Percentiles rank a stretch among this genome's conserved stretches.
Evolutionary conservation across 2,113 vertebrate genomes (phyloP).

Genomic region (Rhinichthys klamathensis): DNA sequence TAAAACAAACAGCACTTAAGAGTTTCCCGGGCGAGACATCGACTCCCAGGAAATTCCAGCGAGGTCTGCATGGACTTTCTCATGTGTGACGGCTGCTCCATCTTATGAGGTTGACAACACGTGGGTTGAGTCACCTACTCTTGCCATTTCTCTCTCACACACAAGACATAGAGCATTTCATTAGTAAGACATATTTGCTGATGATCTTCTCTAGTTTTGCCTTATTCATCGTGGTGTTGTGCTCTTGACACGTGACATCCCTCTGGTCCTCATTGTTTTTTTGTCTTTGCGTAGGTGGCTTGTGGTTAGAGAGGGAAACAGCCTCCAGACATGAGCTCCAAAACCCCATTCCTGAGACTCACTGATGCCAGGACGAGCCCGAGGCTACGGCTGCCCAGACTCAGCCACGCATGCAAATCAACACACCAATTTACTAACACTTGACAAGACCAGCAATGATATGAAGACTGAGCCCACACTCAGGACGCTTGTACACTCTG

Average conservation of each 20-base stretch:
- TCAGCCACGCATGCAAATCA: constrained; percentile 31
- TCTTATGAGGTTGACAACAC: constrained; percentile 3
- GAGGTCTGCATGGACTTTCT: constrained; percentile 11
- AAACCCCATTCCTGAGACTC: constrained; percentile 8
- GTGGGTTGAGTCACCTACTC: background rate
- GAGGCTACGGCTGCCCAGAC: constrained; percentile 12
- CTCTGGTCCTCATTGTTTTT: background rate
- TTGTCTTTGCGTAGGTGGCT: background rate
- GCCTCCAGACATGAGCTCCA: constrained; percentile 22
- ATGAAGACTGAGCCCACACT: background rate
- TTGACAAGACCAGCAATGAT: constrained; percentile 15
- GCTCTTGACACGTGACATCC: background rate
- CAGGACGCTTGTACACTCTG: background rate
- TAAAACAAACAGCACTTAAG: constrained; percentile 48
- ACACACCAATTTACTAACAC: constrained; percentile 12
- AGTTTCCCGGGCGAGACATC: constrained; percentile 36
- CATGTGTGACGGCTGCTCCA: constrained; percentile 25
- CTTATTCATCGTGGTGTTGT: background rate
- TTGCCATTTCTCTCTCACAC: background rate
- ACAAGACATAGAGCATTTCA: constrained; percentile 8
- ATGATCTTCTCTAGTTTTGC: background rate
- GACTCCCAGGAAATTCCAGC: constrained; percentile 48
- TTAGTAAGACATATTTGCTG: too few relatives aligned
- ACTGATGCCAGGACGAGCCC: constrained; percentile 3
- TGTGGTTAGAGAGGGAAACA: constrained; percentile 11